Evolutionary conservation across 2,888 invertebrate genomes (phyloP), one percentile per base, ranked within the genome.

Genomic region (Teleiodes luculella): DNA sequence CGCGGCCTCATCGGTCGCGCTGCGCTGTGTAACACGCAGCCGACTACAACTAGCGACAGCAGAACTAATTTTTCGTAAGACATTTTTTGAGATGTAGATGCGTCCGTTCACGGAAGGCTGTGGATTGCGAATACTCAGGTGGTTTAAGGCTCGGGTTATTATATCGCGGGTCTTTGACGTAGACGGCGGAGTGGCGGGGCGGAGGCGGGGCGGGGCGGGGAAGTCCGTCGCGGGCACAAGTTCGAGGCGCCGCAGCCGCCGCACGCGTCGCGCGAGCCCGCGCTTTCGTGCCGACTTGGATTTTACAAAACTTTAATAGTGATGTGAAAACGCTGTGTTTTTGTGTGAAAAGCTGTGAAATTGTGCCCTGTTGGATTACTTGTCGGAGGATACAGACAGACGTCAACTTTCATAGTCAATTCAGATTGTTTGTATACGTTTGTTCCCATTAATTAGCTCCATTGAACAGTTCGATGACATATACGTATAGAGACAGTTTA

Each of bases 71-170:
- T 50, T 39, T 58, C 28, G 18, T 53, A 20, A 31, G 52, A 56
- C 57, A 58, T 54, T 28, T 50, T 33, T 61, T 60, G 20, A 11
- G 56, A 55, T 56, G 46, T 53, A 62, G 62, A 57, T 50, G 55
- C 74, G 75, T 71, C 72, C 66, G 72, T 67, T 71, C 70, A 54
- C 62, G 57, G 59, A 66, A 67, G 67, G 67, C 60, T 47, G 16
- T 66, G 59, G 55, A 57, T 72, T 72, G 74, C 74, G 76, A 79
- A 74, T 79, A 73, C 28, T 20, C 71, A 70, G 70, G 66, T 64
- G 65, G 45, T 43, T n/a, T 24, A 11, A 47, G 39, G 50, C 18
- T 47, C 33, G 14, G 50, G 10, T 28, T n/a, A 20, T 43, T 28
- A 18, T 41, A 41, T 18, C 33, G 31, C 31, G 33, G 14, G 1